phyloP scores from a whole-genome alignment of 2,113 vertebrate genomes.

The Corythoichthys intestinalis region DNA sequence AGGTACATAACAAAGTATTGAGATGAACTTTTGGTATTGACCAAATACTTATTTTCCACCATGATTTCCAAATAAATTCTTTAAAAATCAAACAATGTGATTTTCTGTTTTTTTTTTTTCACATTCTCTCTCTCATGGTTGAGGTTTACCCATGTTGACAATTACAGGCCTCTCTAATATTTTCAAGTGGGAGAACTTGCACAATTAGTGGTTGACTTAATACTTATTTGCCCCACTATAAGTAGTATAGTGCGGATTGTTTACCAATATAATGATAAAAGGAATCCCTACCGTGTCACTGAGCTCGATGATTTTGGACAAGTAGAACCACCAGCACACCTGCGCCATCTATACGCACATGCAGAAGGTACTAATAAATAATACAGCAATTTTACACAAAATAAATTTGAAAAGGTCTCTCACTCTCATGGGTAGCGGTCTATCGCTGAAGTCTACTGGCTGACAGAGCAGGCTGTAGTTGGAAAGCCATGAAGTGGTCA shows the following conservation, averaged over 20 bases:
- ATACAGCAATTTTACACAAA: not conserved
- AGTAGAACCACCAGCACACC: conserved; percentile 77
- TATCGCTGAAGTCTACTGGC: conserved; percentile 70
- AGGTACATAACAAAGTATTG: no score
- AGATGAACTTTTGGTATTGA: no score
- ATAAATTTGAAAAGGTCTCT: conserved; percentile 1
- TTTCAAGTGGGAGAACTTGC: no score
- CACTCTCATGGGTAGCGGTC: conserved; percentile 69
- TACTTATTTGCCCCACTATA: no score
- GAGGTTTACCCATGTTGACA: no score
- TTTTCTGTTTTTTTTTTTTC: no score
- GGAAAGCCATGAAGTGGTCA: conserved; percentile 67
- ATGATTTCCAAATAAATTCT: no score
- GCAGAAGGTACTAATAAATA: not conserved
- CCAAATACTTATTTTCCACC: no score
- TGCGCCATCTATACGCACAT: conserved; percentile 77
- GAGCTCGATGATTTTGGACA: conserved; percentile 75
- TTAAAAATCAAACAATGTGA: no score
- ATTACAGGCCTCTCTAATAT: no score
- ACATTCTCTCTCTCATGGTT: no score
- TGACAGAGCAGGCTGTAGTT: conserved; percentile 76
- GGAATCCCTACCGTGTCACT: conserved; percentile 58
- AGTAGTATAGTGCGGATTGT: not conserved
- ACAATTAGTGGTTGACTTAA: no score
- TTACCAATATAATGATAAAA: not conserved